Evolutionary conservation across 2,797 vertebrate genomes (phyloP), one percentile per base, ranked within the genome.

Genomic region (Discoglossus pictus): DNA sequence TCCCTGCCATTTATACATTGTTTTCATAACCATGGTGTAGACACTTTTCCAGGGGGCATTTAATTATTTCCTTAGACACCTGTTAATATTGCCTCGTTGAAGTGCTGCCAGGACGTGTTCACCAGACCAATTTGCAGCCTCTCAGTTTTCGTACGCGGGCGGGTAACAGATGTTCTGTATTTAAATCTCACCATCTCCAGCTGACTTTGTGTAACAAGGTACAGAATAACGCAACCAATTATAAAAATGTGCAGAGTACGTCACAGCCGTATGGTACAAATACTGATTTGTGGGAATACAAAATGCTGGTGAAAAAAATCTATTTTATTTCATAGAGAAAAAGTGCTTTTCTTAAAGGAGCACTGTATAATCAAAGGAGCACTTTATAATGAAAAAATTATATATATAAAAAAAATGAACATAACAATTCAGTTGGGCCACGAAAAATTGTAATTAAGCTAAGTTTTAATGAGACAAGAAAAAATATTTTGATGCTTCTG

Each of bases 51-150:
- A 55, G 27, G 52, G 44, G 35, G 52, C 36, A 55, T 64, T 50
- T 71, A 63, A 58, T 71, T 42, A 64, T 64, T 71, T 64, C 53
- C 44, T 58, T 34, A 71, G 53, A 71, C 60, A 71, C 61, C 68
- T 63, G 60, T 71, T 71, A 71, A 71, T 71, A 64, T 64, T 42
- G 34, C 24, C 35, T 71, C 60, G 58, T 71, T 71, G 52, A 71
- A 64, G 31, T 51, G n/a, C 52, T 64, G 61, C 68, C 68, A 71
- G 40, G 50, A 70, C 68, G 56, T 70, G 68, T 71, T 71, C 64
- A 64, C 60, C 39, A 64, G 51, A 64, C 68, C 68, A 71, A 71
- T 71, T 71, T 63, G 61, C 52, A 58, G 38, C 43, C 36, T 71
- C 54, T 38, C 20, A 42, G 39, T 50, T 70, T 62, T 39, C 59